Evolutionary conservation across 2,113 vertebrate genomes (phyloP), one percentile per base, ranked within the genome.

Genomic region (Paracanthobrama guichenoti): DNA sequence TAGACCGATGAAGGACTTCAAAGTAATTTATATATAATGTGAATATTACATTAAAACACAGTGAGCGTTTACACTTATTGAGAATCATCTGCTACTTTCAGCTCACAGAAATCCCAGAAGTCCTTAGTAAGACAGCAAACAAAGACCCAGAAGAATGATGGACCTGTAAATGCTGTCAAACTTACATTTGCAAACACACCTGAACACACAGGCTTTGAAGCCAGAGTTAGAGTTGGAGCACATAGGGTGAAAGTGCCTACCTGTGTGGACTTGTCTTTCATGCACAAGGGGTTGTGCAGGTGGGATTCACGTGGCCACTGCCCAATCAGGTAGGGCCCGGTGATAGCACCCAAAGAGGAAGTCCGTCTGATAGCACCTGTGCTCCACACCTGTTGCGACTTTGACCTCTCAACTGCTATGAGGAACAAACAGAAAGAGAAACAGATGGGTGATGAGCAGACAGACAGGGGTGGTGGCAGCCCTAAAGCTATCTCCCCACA

Each of bases 231-330:
- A 44, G 6, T 26, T 4, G 28, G 22, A 66, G 50, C 53, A 28
- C 42, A 57, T 48, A 24, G 4, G 28, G 78, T 46, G 42, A 62
- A n/a, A 69, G 39, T 7, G 48, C 84, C 82, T 96, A 98, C 97
- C 97, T 98, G 96, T 89, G 96, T 97, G 88, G 96, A 93, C 93
- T 97, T 97, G 91, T 97, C 97, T 94, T 96, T 98, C 95, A 97
- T 96, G 93, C 96, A 97, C 88, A 94, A 96, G 82, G 95, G 93
- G 92, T 95, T 95, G 91, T 95, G 94, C 89, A 93, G 91, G 86
- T 96, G 94, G 86, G 95, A 95, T 90, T 98, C 96, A 82, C 95
- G 94, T 74, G 96, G 96, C 96, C 97, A 97, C 93, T 96, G 97
- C 90, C 97, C 97, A 72, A 95, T 96, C 93, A 98, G 97, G 94